Base-by-base conservation (phyloP, 2,113 vertebrate genomes). In the Rattus rattus region DNA sequence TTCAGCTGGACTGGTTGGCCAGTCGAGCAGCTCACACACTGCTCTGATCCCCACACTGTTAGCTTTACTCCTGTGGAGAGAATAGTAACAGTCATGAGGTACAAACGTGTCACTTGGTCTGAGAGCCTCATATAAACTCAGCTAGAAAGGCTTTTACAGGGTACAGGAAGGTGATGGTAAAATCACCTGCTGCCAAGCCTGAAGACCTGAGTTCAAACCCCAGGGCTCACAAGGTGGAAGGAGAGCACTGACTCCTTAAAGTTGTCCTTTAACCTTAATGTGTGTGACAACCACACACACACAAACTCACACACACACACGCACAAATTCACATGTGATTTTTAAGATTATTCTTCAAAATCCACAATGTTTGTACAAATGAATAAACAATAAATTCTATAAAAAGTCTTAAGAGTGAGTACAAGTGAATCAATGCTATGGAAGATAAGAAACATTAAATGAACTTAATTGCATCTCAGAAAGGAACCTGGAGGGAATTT, bases 391-490 rank as follows among this genome's bases (percentile, higher is more conserved):
- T 76, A 79, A 93, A 87, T 94, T 95, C 75, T 92, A 76, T 83
- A 65, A 87, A 86, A 94, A 92, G 90, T 70, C 61, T n/a, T 59
- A 59, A 81, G 54, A 16, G 12, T n/a, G 92, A 90, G 8, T 22
- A 94, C 63, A 73, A 95, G 95, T 94, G 85, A 96, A 92, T 47
- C 90, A n/a, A 87, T 65, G n/a, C 79, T 87, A 49, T 72, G 36
- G 77, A 91, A 96, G 88, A 61, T 22, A 88, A 79, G 61, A 52
- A 97, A 63, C 67, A 69, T 17, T 91, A 69, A 69, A 43, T 59
- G 20, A 19, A 76, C 47, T 72, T 92, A 87, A 89, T 91, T 61
- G 69, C 76, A 75, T 83, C 95, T 93, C 49, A 93, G 84, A 95
- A 79, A 5, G 94, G 22, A 95, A 76, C 43, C 33, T 1, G 39